Evolutionary conservation across 2,113 vertebrate species (phyloP).

Genomic region (Physeter macrocephalus): DNA sequence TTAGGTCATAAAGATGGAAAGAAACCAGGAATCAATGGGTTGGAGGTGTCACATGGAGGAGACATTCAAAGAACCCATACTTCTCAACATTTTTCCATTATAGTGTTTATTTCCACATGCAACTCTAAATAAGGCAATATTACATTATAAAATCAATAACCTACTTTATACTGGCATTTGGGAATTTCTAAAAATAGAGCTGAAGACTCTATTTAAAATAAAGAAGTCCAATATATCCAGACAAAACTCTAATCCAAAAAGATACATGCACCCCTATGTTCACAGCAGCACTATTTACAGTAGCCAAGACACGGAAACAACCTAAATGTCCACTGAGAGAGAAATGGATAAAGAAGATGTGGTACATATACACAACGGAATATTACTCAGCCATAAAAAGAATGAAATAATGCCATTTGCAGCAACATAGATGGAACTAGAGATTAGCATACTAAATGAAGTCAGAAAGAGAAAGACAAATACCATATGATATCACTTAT

Average conservation of each 20-base stretch:
- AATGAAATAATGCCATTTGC: not conserved
- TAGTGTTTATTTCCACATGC: not conserved
- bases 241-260: not conserved
- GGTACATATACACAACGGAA: not conserved
- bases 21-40: not conserved
- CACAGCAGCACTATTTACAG: not conserved
- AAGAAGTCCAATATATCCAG: not conserved
- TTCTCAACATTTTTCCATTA: not conserved
- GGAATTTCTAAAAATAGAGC: not conserved
- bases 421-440: not conserved
- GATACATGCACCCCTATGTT: not conserved
- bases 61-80: not conserved
- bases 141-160: not conserved
- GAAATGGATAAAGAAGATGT: not conserved
- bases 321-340: not conserved
- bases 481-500: not conserved
- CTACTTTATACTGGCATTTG: not conserved
- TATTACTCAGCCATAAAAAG: not conserved
- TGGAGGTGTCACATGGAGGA: not conserved
- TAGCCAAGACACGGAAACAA: not conserved
- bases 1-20: not conserved
- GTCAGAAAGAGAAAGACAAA: not conserved
- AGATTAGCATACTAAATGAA: not conserved
- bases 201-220: not conserved
- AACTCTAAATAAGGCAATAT: not conserved